Base-by-base conservation (phyloP, 2,888 invertebrate genomes). In the Pherbina coryleti region DNA sequence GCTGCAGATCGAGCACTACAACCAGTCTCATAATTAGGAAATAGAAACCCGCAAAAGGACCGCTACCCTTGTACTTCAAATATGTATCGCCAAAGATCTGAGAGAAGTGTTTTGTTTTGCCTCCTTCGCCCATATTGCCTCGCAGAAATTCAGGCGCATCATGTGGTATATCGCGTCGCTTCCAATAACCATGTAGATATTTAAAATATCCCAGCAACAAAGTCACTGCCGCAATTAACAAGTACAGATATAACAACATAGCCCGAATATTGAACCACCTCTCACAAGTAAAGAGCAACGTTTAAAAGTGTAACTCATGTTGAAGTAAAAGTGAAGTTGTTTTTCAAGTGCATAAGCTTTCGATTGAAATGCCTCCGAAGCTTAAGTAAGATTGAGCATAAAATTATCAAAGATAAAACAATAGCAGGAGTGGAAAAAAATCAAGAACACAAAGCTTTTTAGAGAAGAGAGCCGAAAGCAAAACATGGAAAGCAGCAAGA, bases 31-130 rank as follows among this genome's bases (percentile, higher is more conserved):
- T 77, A 0, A 78, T 17, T 3, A 85, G 78, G 7, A 84, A 77
- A 73, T 80, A 87, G 14, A 85, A 77, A 0, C 87, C 87, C 11
- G 69, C 80, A 78, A 84, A 84, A 0, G 84, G 87, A n/a, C 84
- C 84, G 62, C 80, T 77, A 1, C 80, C 70, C 51, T 85, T 88
- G 55, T 79, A 84, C 55, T 81, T 83, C 0, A 75, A 11, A 44
- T 88, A 88, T 0, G 81, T 53, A 0, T 80, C 25, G 2, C 17
- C 49, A 28, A 49, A n/a, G 25, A 69, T 79, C 28, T 83, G 44
- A 0, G 82, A 79, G 73, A 81, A 78, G 34, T 83, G 76, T 7
- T 71, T 77, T 4, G 78, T 82, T 5, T 81, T 78, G 28, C 81
- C 80, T 72, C 81, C 78, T n/a, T 80, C 85, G 28, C 57, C 71